Evolutionary conservation across 1,140 invertebrate genomes (phyloP).

Genomic region (Euborellia annulipes): DNA sequence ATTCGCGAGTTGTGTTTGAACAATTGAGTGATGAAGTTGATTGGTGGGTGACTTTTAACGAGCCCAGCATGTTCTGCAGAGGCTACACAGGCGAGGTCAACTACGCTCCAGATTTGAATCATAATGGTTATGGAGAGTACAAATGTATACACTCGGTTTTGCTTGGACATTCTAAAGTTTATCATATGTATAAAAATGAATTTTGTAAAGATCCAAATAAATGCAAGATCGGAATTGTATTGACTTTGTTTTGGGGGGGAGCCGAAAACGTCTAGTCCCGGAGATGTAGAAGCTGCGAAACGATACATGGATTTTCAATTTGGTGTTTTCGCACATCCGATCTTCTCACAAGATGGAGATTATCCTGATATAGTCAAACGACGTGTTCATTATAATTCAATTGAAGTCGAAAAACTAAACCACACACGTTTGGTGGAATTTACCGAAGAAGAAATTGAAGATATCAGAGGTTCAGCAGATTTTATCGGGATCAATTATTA

Average conservation of each 20-base stretch:
- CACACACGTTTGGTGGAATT: slow-evolving; percentile 41
- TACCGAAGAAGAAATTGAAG: slow-evolving; percentile 25
- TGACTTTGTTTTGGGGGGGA: neutral
- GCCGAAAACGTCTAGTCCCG: no score
- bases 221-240: no score
- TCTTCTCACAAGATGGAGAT: slow-evolving; percentile 39
- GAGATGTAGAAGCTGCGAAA: no score
- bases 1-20: no score
- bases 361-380: slow-evolving; percentile 43
- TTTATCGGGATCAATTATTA: slow-evolving; percentile 45
- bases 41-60: slow-evolving; percentile 35
- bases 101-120: slow-evolving; percentile 25
- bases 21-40: slow-evolving; percentile 18
- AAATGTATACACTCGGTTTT: slow-evolving; percentile 39
- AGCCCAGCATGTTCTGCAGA: slow-evolving; percentile 28
- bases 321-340: slow-evolving; percentile 40
- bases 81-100: slow-evolving; percentile 24
- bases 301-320: slow-evolving; percentile 9
- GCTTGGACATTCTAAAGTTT: slow-evolving; percentile 35
- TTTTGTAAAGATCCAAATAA: no score
- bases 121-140: slow-evolving; percentile 32
- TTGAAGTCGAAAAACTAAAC: slow-evolving; percentile 31
- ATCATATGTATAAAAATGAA: no score
- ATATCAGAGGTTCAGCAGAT: slow-evolving; percentile 20
- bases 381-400: slow-evolving; percentile 35